These are phyloP conservation scores for Pseudopodoces humilis DNA, from an alignment of 2,113 vertebrate genomes.

Conservation along the genomic window DNA sequence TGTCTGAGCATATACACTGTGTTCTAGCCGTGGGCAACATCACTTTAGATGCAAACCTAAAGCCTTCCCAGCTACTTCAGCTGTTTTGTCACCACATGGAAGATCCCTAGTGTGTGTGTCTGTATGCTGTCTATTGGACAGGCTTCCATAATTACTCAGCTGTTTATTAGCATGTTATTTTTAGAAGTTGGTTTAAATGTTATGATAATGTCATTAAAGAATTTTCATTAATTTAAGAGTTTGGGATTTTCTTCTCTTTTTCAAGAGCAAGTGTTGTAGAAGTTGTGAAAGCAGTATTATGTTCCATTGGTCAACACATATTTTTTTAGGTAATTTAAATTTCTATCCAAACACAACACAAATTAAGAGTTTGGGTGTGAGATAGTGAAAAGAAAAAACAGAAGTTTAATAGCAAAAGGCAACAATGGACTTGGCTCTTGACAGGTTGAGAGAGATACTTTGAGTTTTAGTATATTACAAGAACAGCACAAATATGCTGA, in stretches of 20 bases:
- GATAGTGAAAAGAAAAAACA: not conserved
- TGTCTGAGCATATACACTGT: conserved; percentile 22
- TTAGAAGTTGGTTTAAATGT: not conserved
- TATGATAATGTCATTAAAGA: not conserved
- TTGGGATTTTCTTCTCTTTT: not conserved
- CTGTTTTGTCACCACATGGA: conserved; percentile 4
- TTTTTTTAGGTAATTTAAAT: not conserved
- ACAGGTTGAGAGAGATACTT: conserved; percentile 8
- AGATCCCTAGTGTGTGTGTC: not conserved
- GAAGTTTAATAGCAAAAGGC: conserved; percentile 19
- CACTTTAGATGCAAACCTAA: not conserved
- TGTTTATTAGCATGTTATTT: not conserved
- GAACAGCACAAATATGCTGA: conserved; percentile 57
- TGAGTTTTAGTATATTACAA: conserved; percentile 46
- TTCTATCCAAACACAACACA: not conserved
- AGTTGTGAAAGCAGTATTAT: not conserved
- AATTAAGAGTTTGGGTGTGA: not conserved
- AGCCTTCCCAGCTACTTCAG: conserved; percentile 1
- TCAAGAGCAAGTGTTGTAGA: not conserved
- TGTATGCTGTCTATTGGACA: not conserved
- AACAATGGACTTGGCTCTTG: conserved; percentile 25
- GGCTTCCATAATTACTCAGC: not conserved
- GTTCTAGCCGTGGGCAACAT: conserved; percentile 32
- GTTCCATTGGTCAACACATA: not conserved
- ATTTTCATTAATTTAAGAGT: not conserved